Evolutionary conservation across 1,140 invertebrate genomes (phyloP), one percentile per base, ranked within the genome.

Genomic region (Cotesia glomerata): DNA sequence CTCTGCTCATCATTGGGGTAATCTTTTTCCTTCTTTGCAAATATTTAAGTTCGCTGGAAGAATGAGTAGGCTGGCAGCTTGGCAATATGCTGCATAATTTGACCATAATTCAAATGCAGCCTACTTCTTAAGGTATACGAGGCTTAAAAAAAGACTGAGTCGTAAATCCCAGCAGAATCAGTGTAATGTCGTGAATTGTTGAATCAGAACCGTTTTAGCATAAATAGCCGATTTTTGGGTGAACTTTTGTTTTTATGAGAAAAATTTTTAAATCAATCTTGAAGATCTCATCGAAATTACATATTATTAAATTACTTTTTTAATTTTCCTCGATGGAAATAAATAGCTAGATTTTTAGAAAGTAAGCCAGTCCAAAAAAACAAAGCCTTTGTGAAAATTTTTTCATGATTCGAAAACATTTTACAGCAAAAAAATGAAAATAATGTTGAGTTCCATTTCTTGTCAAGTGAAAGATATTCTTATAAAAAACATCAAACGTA

Each of bases 61-160:
- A 11, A 51, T 18, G 14, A 13, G 7, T 13, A 51, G 36, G n/a
- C 26, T 11, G 66, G 54, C 59, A 26, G 72, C 51, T 56, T 56
- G 13, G 75, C 76, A 81, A 81, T 81, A 80, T 81, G 80, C 79
- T 75, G 80, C 76, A 82, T 82, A 82, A 82, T 82, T 81, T 76
- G 69, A 62, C 78, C 72, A 82, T 82, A 77, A 79, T 74, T 82
- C 80, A 79, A 79, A 79, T 63, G 39, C 45, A 76, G 34, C 71
- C 35, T 32, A 66, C 51, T 59, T 63, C 5, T 16, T 3, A 2
- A 65, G 11, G 32, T 51, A 65, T 45, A 45, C 7, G 39, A 45
- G 39, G 14, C 13, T 14, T 9, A 64, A 65, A 49, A 65, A 18
- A 26, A 11, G 13, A 49, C 11, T 3, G 16, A 65, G n/a, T 14